Evolutionary conservation across 2,113 vertebrate species (phyloP).

Genomic region (Rhinoderma darwinii): DNA sequence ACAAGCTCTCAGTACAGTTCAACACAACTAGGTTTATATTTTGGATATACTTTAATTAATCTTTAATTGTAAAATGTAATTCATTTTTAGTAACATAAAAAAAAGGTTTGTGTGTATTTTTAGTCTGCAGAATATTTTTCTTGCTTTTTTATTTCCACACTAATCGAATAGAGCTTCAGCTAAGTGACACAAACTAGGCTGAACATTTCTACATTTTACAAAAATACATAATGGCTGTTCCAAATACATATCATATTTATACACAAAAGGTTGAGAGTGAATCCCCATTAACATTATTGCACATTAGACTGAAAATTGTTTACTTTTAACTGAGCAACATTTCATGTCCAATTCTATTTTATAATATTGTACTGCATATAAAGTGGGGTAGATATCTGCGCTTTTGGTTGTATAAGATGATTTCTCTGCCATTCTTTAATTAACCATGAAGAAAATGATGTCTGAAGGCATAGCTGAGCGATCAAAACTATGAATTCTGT

Average conservation of each 20-base stretch:
- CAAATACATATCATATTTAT: not conserved
- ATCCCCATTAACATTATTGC: not conserved
- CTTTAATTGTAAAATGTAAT: not conserved
- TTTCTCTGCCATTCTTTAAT: constrained; percentile 43
- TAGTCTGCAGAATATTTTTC: not conserved
- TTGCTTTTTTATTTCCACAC: not conserved
- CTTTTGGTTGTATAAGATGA: constrained; percentile 23
- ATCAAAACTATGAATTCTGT: constrained; percentile 19
- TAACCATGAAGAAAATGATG: constrained; percentile 50
- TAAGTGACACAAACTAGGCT: constrained; percentile 19
- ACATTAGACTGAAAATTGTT: constrained; percentile 43
- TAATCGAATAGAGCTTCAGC: not conserved
- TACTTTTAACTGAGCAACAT: constrained; percentile 12
- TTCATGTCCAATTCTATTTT: constrained; percentile 25
- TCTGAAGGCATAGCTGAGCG: constrained; percentile 35
- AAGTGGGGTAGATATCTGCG: constrained; percentile 12
- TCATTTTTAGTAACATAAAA: not conserved
- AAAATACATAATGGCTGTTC: not conserved
- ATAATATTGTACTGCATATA: constrained; percentile 33
- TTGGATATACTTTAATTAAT: not conserved
- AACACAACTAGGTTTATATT: not conserved
- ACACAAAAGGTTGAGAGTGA: not conserved
- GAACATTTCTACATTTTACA: not conserved
- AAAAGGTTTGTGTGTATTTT: not conserved
- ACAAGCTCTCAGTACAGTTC: no score